Base-by-base conservation (phyloP, 37 sponge, comb jelly and placozoan species). In the Hormiphora californensis region DNA sequence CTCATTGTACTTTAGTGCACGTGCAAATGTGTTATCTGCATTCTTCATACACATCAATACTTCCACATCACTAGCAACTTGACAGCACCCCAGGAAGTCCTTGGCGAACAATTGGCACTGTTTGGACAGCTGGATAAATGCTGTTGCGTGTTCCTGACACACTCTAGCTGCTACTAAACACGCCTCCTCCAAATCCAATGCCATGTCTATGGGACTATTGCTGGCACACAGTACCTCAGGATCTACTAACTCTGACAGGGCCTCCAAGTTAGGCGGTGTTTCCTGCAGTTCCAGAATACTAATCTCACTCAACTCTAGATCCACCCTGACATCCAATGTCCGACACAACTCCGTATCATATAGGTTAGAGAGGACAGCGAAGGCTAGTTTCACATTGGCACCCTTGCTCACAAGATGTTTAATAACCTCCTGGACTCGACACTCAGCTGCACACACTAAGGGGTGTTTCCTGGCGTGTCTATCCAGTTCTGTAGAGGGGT, bases 1-100 rank as follows among this genome's bases (percentile, higher is more conserved):
- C 35, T 73, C 81, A 73, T 73, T 73, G 44, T 73, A 73, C 81
- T 43, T 73, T 25, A 73, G 44, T 23, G 81, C 81, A 4, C 81
- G 40, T 46, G 46, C 81, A 73, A 73, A 73, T n/a, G 81, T 73
- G 46, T 73, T 73, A 36, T 73, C 81, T 43, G 81, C 81, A 73
- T 73, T 73, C 27, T 73, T 73, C 81, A 73, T 73, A 0, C 46
- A 73, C 4, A 73, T 43, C n/a, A 73, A 36, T 28, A 73, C 4
- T 40, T 73, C 81, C n/a, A 46, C 81, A 73, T 73, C 81, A 41
- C 81, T 73, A 1, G 81, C 46, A n/a, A 73, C 81, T 36, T 73
- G 81, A 28, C 81, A 73, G 44, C 81, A 73, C 1, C 46, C 81
- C 7, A 73, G 23, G 46, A 73, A 73, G 43, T 73, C 81, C 81